Evolutionary conservation across 2,888 invertebrate species (phyloP), one percentile per base, ranked within the genome.

Genomic region (Tetrapedia diversipes): DNA sequence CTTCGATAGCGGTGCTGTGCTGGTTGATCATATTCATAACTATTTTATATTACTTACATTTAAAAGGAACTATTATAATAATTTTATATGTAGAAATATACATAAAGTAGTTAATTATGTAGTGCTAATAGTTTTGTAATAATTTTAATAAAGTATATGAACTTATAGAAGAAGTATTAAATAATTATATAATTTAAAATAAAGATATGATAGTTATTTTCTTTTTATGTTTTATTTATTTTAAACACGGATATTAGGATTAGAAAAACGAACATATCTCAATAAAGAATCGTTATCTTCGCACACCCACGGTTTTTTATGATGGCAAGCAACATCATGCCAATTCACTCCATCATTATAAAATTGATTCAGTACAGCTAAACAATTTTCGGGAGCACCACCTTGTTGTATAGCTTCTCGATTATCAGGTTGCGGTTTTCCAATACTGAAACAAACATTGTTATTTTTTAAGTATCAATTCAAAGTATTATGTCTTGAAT

Each of bases 251-350:
- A 96, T 92, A 89, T 95, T 95, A 45, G 97, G 97, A 92, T 96
- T 96, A 82, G 95, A 96, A 92, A 95, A 96, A 85, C 95, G 94
- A 73, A 97, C 96, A 92, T 97, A 97, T 93, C 96, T 96, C 82
- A 97, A 92, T n/a, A 97, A 94, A 11, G 96, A 95, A 86, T 97
- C 96, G 90, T 96, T 97, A 88, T 97, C 97, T 91, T 97, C 97
- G 90, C 97, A 97, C 39, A 97, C 95, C 93, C 96, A 97, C 0
- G 97, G 95, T 92, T 97, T 97, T 90, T 95, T 95, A 91, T 97
- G 97, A 90, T 97, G 97, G 90, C 97, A 97, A 78, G 97, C 97
- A 59, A 97, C 97, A 90, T 97, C 93, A 90, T 97, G 97, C 97
- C 97, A 97, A 92, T 97, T 96, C 60, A 97, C 95, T 34, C 97